These are phyloP conservation scores for Pristionchus maxplancki DNA, from an alignment of 2,888 invertebrate species.

Conservation along the genomic window DNA sequence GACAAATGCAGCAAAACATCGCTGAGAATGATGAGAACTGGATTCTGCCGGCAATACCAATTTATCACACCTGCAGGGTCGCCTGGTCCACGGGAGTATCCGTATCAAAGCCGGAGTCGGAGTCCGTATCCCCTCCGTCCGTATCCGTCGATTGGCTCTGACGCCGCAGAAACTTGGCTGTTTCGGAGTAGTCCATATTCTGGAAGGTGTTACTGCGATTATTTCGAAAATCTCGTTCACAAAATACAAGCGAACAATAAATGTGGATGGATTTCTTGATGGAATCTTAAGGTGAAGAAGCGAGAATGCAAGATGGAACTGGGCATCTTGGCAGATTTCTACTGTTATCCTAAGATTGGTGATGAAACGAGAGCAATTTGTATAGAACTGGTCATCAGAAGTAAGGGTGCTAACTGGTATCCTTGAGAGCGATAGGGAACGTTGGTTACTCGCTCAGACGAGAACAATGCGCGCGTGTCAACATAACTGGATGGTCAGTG, in stretches of 20 bases:
- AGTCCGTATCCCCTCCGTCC: slow-evolving; percentile 20
- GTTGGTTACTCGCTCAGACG: neutral
- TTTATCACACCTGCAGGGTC: slow-evolving; percentile 27
- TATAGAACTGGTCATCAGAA: too few species aligned
- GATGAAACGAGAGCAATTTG: too few species aligned
- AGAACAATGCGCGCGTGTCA: neutral
- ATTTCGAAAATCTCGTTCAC: neutral
- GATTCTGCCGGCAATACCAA: too few species aligned
- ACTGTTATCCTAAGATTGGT: too few species aligned
- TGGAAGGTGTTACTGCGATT: neutral
- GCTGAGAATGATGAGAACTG: too few species aligned
- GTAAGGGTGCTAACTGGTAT: too few species aligned
- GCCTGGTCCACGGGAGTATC: slow-evolving; percentile 27
- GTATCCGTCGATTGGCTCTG: slow-evolving; percentile 15
- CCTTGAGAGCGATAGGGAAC: neutral
- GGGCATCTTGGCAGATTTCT: neutral
- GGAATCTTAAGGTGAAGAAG: neutral
- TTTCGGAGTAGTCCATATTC: slow-evolving; percentile 31
- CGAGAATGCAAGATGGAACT: neutral
- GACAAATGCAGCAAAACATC: neutral
- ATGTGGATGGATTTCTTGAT: neutral
- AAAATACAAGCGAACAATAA: neutral
- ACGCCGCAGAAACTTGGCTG: slow-evolving; percentile 33
- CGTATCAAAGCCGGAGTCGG: slow-evolving; percentile 38
- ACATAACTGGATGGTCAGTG: neutral